These are phyloP conservation scores for Stegana nigrithorax DNA, from an alignment of 2,888 invertebrate species.

Conservation along the genomic window DNA sequence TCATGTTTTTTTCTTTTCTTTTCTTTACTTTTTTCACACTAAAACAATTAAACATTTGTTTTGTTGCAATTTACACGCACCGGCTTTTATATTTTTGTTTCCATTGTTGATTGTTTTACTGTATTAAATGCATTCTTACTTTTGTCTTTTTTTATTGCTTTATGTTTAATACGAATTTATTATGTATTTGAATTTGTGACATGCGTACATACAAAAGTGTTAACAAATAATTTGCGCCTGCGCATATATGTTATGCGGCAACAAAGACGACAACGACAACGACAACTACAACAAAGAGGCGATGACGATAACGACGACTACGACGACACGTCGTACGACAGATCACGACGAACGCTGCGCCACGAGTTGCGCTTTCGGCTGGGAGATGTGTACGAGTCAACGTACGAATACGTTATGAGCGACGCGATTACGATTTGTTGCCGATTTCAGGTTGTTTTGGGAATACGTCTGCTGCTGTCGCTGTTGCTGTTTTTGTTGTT, in stretches of 20 bases:
- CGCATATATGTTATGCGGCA: slow-evolving; percentile 45
- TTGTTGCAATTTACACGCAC: slow-evolving; percentile 25
- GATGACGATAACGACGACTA: background rate
- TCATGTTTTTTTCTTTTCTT: background rate
- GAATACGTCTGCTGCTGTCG: slow-evolving; percentile 15
- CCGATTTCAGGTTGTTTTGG: slow-evolving; percentile 41
- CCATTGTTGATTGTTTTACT: slow-evolving; percentile 32
- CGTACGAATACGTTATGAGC: slow-evolving; percentile 63
- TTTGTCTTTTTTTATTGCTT: slow-evolving; percentile 18
- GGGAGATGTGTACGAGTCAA: slow-evolving; percentile 49
- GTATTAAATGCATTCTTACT: slow-evolving; percentile 16
- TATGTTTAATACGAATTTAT: no score
- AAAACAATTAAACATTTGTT: background rate
- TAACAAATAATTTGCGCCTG: slow-evolving; percentile 40
- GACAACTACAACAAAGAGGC: background rate
- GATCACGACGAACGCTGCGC: background rate
- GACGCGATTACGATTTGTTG: slow-evolving; percentile 33
- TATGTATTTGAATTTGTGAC: background rate
- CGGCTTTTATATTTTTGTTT: no score
- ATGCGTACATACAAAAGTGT: background rate
- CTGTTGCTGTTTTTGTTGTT: slow-evolving; percentile 1
- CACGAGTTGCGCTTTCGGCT: background rate
- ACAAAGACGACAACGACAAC: background rate
- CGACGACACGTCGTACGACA: background rate
- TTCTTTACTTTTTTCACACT: background rate